phyloP scores from a whole-genome alignment of 2,113 vertebrate species.

The Mungos mungo region DNA sequence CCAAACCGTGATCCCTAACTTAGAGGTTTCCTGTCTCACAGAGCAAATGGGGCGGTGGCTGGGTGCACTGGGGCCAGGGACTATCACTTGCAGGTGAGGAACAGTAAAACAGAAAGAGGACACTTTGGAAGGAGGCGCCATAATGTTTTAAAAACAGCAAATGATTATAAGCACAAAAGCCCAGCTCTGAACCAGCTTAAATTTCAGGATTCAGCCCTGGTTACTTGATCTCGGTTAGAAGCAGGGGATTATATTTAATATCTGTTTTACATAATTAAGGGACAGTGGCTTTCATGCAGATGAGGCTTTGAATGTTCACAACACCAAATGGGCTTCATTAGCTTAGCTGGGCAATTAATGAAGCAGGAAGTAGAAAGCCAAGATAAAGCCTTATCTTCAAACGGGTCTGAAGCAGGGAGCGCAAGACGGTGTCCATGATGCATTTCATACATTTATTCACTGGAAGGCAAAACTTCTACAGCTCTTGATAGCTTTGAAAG shows the following conservation, averaged over 20 bases:
- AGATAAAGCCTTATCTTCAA: conserved; percentile 48
- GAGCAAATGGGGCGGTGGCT: conserved; percentile 53
- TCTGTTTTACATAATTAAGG: conserved; percentile 74
- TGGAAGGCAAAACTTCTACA: conserved; percentile 6
- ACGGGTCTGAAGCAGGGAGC: background rate
- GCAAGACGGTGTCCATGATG: background rate
- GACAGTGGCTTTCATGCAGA: conserved; percentile 56
- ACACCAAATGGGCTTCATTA: conserved; percentile 60
- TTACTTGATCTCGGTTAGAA: background rate
- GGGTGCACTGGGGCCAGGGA: background rate
- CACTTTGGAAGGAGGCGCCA: background rate
- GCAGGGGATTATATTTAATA: conserved; percentile 66
- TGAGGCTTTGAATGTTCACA: conserved; percentile 38
- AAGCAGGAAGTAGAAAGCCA: conserved; percentile 21
- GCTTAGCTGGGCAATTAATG: conserved; percentile 53
- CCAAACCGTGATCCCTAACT: conserved; percentile 61
- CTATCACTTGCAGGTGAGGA: background rate
- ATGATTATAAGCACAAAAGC: background rate
- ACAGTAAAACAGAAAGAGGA: background rate
- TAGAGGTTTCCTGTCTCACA: conserved; percentile 39
- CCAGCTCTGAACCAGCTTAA: background rate
- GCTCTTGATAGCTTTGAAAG: conserved; percentile 35
- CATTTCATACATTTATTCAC: conserved; percentile 5
- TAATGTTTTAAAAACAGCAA: background rate
- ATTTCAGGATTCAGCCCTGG: background rate